Evolutionary conservation across 92 coral and sea anemone genomes (phyloP), one percentile per base, ranked within the genome.

Genomic region (Phenganax subtilis): DNA sequence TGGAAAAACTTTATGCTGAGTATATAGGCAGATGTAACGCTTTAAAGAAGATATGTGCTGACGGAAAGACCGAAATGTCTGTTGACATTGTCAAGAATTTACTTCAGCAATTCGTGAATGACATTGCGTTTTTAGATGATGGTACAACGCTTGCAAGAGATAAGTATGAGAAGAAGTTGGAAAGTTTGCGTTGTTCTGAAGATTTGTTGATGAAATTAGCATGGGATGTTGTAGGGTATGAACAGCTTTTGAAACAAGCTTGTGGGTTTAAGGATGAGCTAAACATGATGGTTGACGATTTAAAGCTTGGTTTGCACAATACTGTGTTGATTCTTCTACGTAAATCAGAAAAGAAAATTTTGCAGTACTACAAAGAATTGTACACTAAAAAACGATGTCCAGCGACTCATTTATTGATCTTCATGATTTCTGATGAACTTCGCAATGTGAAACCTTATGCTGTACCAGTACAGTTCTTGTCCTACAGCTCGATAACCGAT

Each of bases 171-270:
- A 70, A 84, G 30, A 77, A 67, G 3, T 44, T 80, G 51, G 62
- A 72, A 14, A 67, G 62, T 9, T 29, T 69, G 16, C 85, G 84
- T 20, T 20, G 73, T 0, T 76, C 87, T 8, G 82, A 88, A 71
- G 30, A 75, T 11, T 25, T 66, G 17, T 65, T 84, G 81, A 86
- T 89, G 85, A 84, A 84, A 69, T 80, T 87, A 10, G 80, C 90
- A 2, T 87, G 90, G 93, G 88, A 87, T 70, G 69, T 52, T 17
- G 66, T 59, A 16, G 92, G 92, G 25, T 89, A 80, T 85, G 90
- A 90, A 25, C 87, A 85, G 51, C 81, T 90, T 8, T 58, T 76
- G 11, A 84, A 75, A 56, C 54, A 54, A 12, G 62, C 61, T 17
- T 31, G n/a, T 54, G 51, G 54, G 51, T 72, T 86, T 14, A n/a